These are phyloP conservation scores for Ammodytes dubius DNA, from an alignment of 2,113 vertebrate genomes.

Conservation along the genomic window DNA sequence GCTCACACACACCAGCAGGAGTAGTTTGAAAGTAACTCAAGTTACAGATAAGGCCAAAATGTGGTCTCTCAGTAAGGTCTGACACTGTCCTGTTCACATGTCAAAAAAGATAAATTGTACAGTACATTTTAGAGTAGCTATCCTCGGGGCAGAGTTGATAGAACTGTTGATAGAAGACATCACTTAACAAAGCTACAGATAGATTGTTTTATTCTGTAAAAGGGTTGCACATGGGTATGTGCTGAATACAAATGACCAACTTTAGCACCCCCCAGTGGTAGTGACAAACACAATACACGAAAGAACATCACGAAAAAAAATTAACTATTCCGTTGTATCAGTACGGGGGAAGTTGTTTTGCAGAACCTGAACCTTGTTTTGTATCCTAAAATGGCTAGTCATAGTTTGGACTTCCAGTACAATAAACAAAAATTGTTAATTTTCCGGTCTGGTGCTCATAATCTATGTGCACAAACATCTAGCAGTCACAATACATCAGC, in stretches of 20 bases:
- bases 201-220: not conserved
- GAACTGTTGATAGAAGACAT: not conserved
- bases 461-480: not conserved
- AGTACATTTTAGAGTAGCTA: not conserved
- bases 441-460: not conserved
- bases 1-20: slow-evolving; percentile 31
- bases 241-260: no score
- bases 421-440: not conserved
- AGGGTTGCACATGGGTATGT: not conserved
- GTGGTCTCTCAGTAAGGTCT: not conserved
- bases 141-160: not conserved
- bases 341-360: no score
- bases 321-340: no score
- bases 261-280: no score
- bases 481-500: not conserved
- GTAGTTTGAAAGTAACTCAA: slow-evolving; percentile 27
- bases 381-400: not conserved
- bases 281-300: no score
- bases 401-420: not conserved
- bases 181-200: not conserved
- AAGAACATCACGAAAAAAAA: no score
- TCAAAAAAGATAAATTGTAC: not conserved
- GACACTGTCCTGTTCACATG: not conserved
- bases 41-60: slow-evolving; percentile 29
- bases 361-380: no score